Base-by-base conservation (phyloP, 2,888 invertebrate species). In the Antitype chi region DNA sequence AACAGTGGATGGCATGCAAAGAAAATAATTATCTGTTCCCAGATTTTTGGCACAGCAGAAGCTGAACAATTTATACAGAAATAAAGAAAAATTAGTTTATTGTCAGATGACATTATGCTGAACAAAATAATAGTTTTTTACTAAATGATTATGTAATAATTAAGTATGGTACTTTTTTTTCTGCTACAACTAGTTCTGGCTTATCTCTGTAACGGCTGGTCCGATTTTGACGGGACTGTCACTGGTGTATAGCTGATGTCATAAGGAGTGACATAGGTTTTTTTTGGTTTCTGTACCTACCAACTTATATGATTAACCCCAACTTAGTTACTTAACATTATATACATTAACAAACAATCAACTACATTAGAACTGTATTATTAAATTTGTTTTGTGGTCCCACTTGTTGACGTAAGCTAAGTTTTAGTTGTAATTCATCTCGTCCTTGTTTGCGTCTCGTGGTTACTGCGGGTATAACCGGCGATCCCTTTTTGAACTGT, bases 321-420 rank as follows among this genome's bases (percentile, higher is more conserved):
- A 7, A 43, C 25, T n/a, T 28, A 43, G 8, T 25, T 49, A 63
- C 11, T n/a, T 23, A 70, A 32, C 17, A 52, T 53, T 52, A 53
- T n/a, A n/a, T n/a, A n/a, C 17, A 23, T 43, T 43, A 55, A 17
- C 17, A 52, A 47, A 47, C 32, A 75, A 5, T 1, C 2, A 74
- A 75, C 75, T 76, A 76, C 7, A 66, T 64, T 57, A 43, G 25
- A 59, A 17, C 15, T 28, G 57, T 66, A 66, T 38, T 49, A 76
- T 47, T 75, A 53, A 75, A 62, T 75, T 75, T 32, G 57, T 77
- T 43, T n/a, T 67, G 20, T 43, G 57, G 66, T 77, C 20, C 52
- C 38, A 77, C 77, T 59, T 76, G 76, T 76, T 76, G 76, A 52
- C 8, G 52, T 67, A 15, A 59, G 20, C 28, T 15, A 43, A 66